Evolutionary conservation across 2,113 vertebrate species (phyloP).

Genomic region (Globicephala melas): DNA sequence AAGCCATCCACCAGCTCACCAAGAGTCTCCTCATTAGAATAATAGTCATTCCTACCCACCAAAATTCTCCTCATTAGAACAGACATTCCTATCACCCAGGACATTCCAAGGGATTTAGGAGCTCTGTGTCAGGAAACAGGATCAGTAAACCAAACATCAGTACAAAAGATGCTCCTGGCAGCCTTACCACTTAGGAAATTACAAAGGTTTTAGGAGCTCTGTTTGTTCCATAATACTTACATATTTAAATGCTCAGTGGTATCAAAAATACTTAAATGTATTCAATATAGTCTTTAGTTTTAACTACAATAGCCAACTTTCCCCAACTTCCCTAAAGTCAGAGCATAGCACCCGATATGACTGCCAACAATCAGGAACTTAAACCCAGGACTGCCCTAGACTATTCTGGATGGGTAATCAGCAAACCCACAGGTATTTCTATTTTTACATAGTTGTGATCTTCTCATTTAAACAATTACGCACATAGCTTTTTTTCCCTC

Average conservation of each 20-base stretch:
- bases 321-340: background rate
- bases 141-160: background rate
- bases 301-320: background rate
- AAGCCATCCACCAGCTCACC: background rate
- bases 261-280: conserved; percentile 18
- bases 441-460: background rate
- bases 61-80: background rate
- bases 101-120: background rate
- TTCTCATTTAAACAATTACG: background rate
- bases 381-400: background rate
- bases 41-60: background rate
- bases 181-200: background rate
- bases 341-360: background rate
- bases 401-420: background rate
- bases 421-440: background rate
- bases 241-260: background rate
- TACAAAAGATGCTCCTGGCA: background rate
- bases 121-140: background rate
- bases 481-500: background rate
- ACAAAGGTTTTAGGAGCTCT: background rate
- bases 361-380: background rate
- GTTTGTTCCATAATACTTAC: background rate
- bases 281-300: background rate
- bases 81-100: background rate
- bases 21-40: background rate